Conservation (phyloP, 53 echinoderm and acorn worm species). For the Holothuria leucospilota region DNA sequence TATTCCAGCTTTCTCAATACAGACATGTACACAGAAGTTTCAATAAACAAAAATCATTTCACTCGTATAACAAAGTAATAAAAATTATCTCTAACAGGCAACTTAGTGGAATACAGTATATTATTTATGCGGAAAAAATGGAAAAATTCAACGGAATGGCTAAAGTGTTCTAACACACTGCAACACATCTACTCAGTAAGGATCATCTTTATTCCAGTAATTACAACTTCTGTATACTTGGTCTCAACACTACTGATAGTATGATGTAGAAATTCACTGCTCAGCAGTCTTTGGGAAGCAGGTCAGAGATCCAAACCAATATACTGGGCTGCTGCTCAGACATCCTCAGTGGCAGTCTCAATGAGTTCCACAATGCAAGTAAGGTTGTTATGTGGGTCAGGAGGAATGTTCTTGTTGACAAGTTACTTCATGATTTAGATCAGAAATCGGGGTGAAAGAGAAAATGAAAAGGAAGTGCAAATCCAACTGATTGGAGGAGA, state of each 20-base stretch:
- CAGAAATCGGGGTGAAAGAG: slow-evolving; percentile 8
- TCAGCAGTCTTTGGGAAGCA: not conserved
- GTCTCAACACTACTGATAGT: not conserved
- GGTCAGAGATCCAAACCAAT: not conserved
- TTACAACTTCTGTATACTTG: not conserved
- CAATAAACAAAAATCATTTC: slow-evolving; percentile 29
- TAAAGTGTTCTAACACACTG: slow-evolving; percentile 33
- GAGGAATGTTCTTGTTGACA: not conserved
- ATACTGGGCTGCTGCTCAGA: not conserved
- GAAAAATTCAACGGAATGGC: slow-evolving; percentile 48
- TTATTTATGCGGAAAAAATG: not conserved
- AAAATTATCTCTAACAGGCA: slow-evolving; percentile 39
- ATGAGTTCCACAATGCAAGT: no score
- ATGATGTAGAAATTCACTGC: no score
- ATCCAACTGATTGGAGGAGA: not conserved
- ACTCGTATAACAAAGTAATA: slow-evolving; percentile 50
- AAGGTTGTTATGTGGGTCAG: no score
- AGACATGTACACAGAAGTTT: no score
- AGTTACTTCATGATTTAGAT: slow-evolving; percentile 32
- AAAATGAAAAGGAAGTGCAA: slow-evolving; percentile 24
- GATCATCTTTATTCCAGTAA: no score
- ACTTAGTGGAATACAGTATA: slow-evolving; percentile 45
- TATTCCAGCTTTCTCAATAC: no score
- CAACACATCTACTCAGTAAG: no score
- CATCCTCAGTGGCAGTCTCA: not conserved